phyloP scores from a whole-genome alignment of 2,797 vertebrate genomes.

The Poecilia velifera region DNA sequence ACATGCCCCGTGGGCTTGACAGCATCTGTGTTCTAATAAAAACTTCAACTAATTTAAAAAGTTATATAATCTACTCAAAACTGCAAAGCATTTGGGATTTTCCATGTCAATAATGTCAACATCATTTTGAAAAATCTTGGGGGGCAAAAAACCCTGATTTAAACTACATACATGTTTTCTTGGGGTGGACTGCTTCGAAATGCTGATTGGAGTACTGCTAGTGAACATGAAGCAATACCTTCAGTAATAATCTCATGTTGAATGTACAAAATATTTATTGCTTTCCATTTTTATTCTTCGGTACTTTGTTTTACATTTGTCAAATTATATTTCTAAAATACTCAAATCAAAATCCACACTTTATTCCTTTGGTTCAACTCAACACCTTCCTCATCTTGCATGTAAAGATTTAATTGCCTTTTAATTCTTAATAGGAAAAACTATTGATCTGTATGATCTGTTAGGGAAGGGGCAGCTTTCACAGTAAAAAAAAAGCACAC shows the following conservation, averaged over 20 bases:
- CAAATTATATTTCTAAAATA: background rate
- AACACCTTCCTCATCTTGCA: background rate
- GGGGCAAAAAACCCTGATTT: background rate
- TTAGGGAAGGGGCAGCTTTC: background rate
- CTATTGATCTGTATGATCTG: background rate
- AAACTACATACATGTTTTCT: background rate
- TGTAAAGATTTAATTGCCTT: background rate
- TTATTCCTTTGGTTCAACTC: background rate
- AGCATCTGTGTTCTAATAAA: slow-evolving; percentile 4
- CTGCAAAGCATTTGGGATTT: background rate
- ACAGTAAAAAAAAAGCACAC: background rate
- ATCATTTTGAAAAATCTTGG: background rate
- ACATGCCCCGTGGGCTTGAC: background rate
- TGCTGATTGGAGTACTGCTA: background rate
- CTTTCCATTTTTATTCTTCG: background rate
- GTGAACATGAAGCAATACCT: background rate
- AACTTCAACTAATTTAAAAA: background rate
- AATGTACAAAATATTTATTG: background rate
- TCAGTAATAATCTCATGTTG: background rate
- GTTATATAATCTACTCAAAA: background rate
- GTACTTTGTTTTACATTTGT: background rate
- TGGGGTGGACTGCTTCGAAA: background rate
- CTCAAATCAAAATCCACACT: background rate
- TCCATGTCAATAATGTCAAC: background rate
- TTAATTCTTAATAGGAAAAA: background rate